These are phyloP conservation scores for Platyura marginata DNA, from an alignment of 1,140 invertebrate genomes.

Conservation along the genomic window DNA sequence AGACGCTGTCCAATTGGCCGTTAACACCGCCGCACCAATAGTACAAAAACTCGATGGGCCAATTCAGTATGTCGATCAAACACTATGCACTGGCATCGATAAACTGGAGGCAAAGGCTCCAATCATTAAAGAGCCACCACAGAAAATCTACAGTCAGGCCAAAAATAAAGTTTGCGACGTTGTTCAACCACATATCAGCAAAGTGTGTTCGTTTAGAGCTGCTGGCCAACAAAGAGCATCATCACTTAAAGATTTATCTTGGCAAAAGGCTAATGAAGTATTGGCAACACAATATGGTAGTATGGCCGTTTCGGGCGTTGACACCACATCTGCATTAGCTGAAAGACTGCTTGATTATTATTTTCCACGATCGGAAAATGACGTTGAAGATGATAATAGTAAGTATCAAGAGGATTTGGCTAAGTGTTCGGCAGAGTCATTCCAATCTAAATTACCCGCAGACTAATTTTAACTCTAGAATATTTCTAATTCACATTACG, in stretches of 20 bases:
- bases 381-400: slow-evolving; percentile 28
- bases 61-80: slow-evolving; percentile 44
- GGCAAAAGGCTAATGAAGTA: slow-evolving; percentile 48
- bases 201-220: slow-evolving; percentile 32
- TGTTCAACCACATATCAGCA: slow-evolving; percentile 40
- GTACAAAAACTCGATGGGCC: slow-evolving; percentile 36
- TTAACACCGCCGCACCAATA: slow-evolving; percentile 37
- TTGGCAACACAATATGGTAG: slow-evolving; percentile 43
- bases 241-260: slow-evolving; percentile 41
- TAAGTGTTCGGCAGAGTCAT: no score
- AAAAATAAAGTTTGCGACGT: slow-evolving; percentile 41
- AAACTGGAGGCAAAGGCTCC: slow-evolving; percentile 45
- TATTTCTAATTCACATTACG: no score
- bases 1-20: slow-evolving; percentile 37
- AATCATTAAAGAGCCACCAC: slow-evolving; percentile 44
- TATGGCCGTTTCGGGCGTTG: slow-evolving; percentile 37
- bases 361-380: slow-evolving; percentile 34
- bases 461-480: no score
- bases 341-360: slow-evolving; percentile 45
- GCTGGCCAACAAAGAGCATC: slow-evolving; percentile 37
- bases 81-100: slow-evolving; percentile 41
- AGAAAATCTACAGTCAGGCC: slow-evolving; percentile 49
- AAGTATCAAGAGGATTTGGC: no score
- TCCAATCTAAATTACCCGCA: no score
- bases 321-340: slow-evolving; percentile 35